Evolutionary conservation across 1,140 invertebrate species (phyloP), one percentile per base, ranked within the genome.

Genomic region (Cheumatopsyche charites): DNA sequence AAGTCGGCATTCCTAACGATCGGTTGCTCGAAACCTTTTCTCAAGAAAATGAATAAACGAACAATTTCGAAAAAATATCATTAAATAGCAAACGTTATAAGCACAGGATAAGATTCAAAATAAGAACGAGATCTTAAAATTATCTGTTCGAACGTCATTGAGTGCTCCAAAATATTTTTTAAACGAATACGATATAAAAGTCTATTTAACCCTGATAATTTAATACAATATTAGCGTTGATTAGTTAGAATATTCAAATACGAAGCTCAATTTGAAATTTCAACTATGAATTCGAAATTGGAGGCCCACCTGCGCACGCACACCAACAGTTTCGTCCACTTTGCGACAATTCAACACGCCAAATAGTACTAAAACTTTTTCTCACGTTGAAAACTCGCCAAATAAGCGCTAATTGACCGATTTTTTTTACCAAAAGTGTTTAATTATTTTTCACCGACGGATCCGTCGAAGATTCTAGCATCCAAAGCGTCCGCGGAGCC

Each of bases 301-400:
- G n/a, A 26, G 2, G 29, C 9, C 3, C 3, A 21, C n/a, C 7
- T 25, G 4, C 47, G 66, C 15, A 9, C 66, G 47, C 7, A n/a
- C 66, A 26, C 25, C 66, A n/a, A 55, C 47, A 15, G 45, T 55
- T 68, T 12, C 25, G 23, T 4, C 12, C 13, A 3, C 13, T 7
- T 7, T 7, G 43, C 42, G 67, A 71, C 74, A 73, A 75, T 72
- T 71, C 72, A 66, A 55, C 41, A 36, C 66, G 45, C 15, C 58
- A 75, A 73, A 66, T 75, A 75, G 74, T 75, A 19, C 74, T 47
- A 4, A 71, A 71, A 43, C 47, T 67, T 74, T 75, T 75, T 75
- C 74, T 75, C 74, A 75, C 74, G 74, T 73, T n/a, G n/a, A 25
- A 47, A 47, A 36, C 15, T 63, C 0, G 19, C 12, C 41, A 25